phyloP scores from a whole-genome alignment of 2,888 invertebrate genomes.

The Trachelus iudaicus region DNA sequence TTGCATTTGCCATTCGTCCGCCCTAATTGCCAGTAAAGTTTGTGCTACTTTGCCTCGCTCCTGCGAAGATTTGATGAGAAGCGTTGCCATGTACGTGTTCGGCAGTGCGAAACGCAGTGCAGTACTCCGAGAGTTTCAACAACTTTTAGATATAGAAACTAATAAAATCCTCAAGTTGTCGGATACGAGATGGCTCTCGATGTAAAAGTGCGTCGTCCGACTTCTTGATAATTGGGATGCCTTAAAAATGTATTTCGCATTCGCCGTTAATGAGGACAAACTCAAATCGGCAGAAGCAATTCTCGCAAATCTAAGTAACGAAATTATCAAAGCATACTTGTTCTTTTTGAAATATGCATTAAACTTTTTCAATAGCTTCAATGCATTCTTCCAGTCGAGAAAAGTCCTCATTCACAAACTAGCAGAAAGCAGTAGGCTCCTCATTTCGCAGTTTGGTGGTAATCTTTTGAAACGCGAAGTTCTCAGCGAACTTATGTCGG shows the following conservation, averaged over 20 bases:
- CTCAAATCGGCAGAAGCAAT: conserved; percentile 13
- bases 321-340: conserved; percentile 9
- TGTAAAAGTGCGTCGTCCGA: conserved; percentile 23
- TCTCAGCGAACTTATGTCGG: background rate
- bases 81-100: too few species aligned
- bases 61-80: conserved; percentile 12
- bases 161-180: conserved; percentile 18
- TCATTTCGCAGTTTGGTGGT: background rate
- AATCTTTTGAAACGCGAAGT: background rate
- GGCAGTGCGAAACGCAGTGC: too few species aligned
- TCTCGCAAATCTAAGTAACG: conserved; percentile 5
- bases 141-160: too few species aligned
- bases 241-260: conserved; percentile 12
- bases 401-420: conserved; percentile 12
- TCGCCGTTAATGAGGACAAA: conserved; percentile 16
- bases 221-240: conserved; percentile 16
- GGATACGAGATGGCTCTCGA: conserved; percentile 23
- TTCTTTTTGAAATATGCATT: conserved; percentile 17
- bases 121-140: too few species aligned
- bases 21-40: conserved; percentile 30
- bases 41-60: conserved; percentile 24
- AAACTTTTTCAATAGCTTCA: conserved; percentile 17
- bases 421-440: conserved; percentile 1
- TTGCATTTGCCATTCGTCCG: conserved; percentile 34
- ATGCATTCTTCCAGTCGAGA: conserved; percentile 18